Conservation (phyloP, 2,888 invertebrate genomes). For the Phragmatobia fuliginosa region DNA sequence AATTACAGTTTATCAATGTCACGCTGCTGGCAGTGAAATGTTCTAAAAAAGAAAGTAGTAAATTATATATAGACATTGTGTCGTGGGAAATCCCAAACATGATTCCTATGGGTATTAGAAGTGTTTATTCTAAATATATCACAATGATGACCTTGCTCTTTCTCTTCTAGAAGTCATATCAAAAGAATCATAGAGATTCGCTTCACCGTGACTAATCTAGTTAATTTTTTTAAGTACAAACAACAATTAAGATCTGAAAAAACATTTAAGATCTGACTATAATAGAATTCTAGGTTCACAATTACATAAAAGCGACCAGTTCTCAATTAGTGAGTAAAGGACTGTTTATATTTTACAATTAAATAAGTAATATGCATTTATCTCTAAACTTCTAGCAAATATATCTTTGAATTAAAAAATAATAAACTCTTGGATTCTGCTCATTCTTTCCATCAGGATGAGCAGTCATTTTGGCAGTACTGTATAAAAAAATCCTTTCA, state of each 20-base stretch:
- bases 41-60: slow-evolving; percentile 3
- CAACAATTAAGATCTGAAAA: no score
- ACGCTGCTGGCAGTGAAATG: slow-evolving; percentile 4
- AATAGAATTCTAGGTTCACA: no score
- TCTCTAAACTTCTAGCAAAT: neutral
- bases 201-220: no score
- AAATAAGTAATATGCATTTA: neutral
- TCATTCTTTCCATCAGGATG: no score
- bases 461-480: no score
- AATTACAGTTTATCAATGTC: slow-evolving; percentile 5
- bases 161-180: fast-evolving
- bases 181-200: neutral
- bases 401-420: no score
- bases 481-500: no score
- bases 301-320: no score
- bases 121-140: neutral
- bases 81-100: slow-evolving; percentile 5
- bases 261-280: no score
- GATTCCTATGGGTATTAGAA: neutral
- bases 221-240: no score
- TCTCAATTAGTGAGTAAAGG: no score
- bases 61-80: neutral
- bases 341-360: neutral
- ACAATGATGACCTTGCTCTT: neutral
- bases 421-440: no score